Base-by-base conservation (phyloP, 2,113 vertebrate species). In the Capricornis sumatraensis region DNA sequence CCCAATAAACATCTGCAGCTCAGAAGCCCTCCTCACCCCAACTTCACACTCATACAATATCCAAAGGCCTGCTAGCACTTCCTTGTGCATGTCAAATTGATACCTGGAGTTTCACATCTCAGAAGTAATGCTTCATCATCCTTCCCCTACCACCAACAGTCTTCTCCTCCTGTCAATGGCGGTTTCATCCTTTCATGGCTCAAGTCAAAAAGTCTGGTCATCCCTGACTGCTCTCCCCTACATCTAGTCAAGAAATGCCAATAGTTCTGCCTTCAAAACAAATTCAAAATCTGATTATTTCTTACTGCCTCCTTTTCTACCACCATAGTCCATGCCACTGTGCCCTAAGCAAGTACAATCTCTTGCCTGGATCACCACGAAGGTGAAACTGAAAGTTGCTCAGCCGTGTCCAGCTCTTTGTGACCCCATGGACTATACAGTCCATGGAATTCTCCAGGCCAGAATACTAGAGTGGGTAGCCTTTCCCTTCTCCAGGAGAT, bases 231-330 rank as follows among this genome's bases (percentile, higher is more conserved):
- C 52, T 92, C n/a, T 71, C 45, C 14, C 28, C 91, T 43, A 89
- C 3, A 21, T 55, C 81, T 74, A 85, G 8, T 30, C 33, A 9
- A 78, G 58, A 93, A 95, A 93, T 60, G 21, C 27, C 52, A 11
- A 83, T 27, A 10, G 19, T 13, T 76, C 81, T 60, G 84, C 5
- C 40, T 89, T 58, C 21, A 57, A 86, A 86, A 71, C 62, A 88
- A 92, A 94, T 60, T 28, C 27, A 55, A n/a, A 87, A 92, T 81
- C 28, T 47, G n/a, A 58, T 67, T 40, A n/a, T 30, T 28, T 93
- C 82, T 96, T 47, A 82, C 7, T 92, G 33, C 8, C 21, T 60
- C 21, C 50, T 57, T 45, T 85, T 60, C 23, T 89, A 67, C 13
- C 36, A 71, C 55, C 30, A 36, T 14, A 84, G 30, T 47, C 30